These are phyloP conservation scores for Pseudorasbora parva DNA, from an alignment of 2,113 vertebrate species.

Conservation along the genomic window DNA sequence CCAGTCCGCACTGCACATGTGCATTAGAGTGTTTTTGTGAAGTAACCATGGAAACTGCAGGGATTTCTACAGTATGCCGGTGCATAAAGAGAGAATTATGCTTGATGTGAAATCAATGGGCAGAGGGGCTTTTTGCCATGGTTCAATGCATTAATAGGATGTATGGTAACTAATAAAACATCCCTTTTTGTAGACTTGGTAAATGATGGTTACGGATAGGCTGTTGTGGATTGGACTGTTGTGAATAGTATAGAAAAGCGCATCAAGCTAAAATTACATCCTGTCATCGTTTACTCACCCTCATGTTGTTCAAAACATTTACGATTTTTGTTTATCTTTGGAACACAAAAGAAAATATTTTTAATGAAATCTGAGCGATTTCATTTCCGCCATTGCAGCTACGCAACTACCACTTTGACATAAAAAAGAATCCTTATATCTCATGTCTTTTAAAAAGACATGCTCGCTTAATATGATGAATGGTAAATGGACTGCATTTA, in stretches of 20 bases:
- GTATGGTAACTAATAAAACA: neutral
- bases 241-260: neutral
- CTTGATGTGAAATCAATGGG: slow-evolving; percentile 37
- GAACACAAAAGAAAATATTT: too few species aligned
- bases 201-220: neutral
- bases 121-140: neutral
- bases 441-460: too few species aligned
- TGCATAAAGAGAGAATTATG: slow-evolving; percentile 28
- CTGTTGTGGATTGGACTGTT: neutral
- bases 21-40: slow-evolving; percentile 54
- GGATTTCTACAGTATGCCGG: slow-evolving; percentile 43
- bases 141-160: neutral
- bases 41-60: slow-evolving; percentile 61
- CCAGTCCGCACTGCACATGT: slow-evolving; percentile 50
- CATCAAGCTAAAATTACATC: too few species aligned
- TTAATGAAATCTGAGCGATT: too few species aligned
- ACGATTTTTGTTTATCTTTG: too few species aligned
- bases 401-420: too few species aligned
- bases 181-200: neutral
- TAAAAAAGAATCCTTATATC: too few species aligned
- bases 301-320: too few species aligned
- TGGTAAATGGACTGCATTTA: too few species aligned
- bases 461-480: too few species aligned
- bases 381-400: too few species aligned
- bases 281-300: too few species aligned